Conservation (phyloP, 2,888 invertebrate genomes). For the Morpho helenor region DNA sequence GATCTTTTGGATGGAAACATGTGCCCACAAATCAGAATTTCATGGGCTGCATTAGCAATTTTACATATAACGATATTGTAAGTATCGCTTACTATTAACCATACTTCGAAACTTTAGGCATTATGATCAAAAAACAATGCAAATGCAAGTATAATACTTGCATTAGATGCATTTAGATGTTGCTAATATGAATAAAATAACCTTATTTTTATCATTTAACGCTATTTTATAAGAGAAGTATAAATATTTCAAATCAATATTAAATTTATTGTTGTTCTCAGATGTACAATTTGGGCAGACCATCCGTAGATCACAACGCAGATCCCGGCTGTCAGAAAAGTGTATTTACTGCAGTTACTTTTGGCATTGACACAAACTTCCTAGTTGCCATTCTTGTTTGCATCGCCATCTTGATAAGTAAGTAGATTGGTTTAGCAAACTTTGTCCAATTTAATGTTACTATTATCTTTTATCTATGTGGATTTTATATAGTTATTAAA, state of each 20-base stretch:
- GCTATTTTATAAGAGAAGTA: neutral
- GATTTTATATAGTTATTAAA: too few relatives aligned
- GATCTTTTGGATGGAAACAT: conserved; percentile 83
- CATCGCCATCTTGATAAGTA: conserved; percentile 88
- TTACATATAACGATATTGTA: conserved; percentile 89
- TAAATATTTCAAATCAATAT: neutral
- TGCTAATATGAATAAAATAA: too few relatives aligned
- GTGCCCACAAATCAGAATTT: conserved; percentile 86
- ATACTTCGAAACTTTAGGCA: neutral
- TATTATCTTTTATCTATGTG: too few relatives aligned
- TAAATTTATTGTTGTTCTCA: conserved; percentile 47
- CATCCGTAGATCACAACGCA: conserved; percentile 84
- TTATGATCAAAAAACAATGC: too few relatives aligned
- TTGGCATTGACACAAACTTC: conserved; percentile 92
- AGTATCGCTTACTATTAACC: conserved; percentile 37
- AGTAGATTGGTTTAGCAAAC: conserved; percentile 57
- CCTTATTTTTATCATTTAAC: too few relatives aligned
- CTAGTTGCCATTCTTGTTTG: conserved; percentile 94
- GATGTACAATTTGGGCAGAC: conserved; percentile 93
- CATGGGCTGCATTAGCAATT: conserved; percentile 93
- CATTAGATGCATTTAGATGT: too few relatives aligned
- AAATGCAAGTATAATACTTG: neutral
- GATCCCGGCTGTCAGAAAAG: conserved; percentile 87
- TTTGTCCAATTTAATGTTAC: too few relatives aligned
- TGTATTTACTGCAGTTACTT: conserved; percentile 87